These are phyloP conservation scores for Brachycybe producta DNA, from an alignment of 2,888 invertebrate genomes.

Conservation along the genomic window DNA sequence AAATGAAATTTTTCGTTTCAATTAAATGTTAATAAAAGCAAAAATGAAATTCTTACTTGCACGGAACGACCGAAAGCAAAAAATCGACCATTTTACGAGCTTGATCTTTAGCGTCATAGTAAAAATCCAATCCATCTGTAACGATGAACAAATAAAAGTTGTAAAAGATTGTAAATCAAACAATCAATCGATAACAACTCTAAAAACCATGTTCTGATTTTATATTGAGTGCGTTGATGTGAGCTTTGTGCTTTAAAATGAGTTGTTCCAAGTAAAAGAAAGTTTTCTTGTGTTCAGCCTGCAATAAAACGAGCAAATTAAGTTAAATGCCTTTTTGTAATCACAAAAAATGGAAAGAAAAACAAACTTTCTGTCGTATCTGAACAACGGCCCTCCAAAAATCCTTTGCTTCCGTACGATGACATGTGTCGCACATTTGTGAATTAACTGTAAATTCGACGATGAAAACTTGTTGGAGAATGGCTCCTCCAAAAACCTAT, in stretches of 20 bases:
- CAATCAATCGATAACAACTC: neutral
- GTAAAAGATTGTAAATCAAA: neutral
- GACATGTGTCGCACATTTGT: slow-evolving; percentile 97
- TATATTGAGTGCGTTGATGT: slow-evolving; percentile 75
- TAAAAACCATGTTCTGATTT: slow-evolving; percentile 61
- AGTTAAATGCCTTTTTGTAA: slow-evolving; percentile 23
- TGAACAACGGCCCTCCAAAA: slow-evolving; percentile 80
- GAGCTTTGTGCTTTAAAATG: slow-evolving; percentile 88
- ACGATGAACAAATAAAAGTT: slow-evolving; percentile 23
- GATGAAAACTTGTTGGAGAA: slow-evolving; percentile 86
- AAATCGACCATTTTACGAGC: slow-evolving; percentile 95
- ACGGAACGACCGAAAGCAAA: slow-evolving; percentile 70
- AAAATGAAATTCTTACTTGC: slow-evolving; percentile 36
- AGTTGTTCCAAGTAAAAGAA: slow-evolving; percentile 95
- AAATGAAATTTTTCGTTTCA: slow-evolving; percentile 3
- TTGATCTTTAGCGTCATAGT: slow-evolving; percentile 71
- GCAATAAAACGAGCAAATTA: slow-evolving; percentile 30
- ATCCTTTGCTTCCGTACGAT: slow-evolving; percentile 91
- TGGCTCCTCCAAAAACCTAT: slow-evolving; percentile 64
- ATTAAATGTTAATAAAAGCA: neutral
- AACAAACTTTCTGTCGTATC: slow-evolving; percentile 38
- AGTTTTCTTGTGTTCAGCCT: slow-evolving; percentile 88
- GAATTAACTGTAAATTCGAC: slow-evolving; percentile 82
- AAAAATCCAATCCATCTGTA: slow-evolving; percentile 89
- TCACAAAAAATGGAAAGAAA: too few species aligned